Conservation (phyloP, 2,113 vertebrate species). For the Clarias magur region DNA sequence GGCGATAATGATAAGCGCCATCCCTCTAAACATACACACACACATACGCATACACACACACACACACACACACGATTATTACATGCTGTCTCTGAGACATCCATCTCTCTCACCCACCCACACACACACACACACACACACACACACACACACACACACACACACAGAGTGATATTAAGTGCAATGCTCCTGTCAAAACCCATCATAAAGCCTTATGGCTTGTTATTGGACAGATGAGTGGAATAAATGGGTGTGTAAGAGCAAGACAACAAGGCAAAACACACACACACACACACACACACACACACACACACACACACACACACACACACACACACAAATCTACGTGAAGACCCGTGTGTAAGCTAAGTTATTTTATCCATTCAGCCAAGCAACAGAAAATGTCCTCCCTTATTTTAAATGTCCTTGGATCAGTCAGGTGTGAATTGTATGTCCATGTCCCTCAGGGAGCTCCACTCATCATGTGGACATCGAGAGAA, state of each 20-base stretch:
- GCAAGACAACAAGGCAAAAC: constrained; percentile 25
- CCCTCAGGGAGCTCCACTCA: neutral
- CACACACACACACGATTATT: neutral
- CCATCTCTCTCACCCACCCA: neutral
- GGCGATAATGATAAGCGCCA: neutral
- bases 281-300: neutral
- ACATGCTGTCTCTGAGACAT: neutral
- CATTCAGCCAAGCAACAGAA: neutral
- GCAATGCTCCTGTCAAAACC: constrained; percentile 26
- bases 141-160: constrained; percentile 20
- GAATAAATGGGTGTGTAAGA: constrained; percentile 70
- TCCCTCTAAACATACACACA: neutral
- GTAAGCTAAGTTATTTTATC: constrained; percentile 14
- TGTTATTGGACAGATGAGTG: constrained; percentile 63
- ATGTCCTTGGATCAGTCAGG: neutral
- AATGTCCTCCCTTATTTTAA: neutral
- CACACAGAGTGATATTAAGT: constrained; percentile 44
- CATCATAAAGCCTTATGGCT: constrained; percentile 61
- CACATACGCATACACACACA: neutral
- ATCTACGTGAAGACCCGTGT: neutral
- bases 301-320: neutral
- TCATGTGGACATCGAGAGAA: neutral
- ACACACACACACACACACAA: constrained; percentile 2
- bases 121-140: neutral
- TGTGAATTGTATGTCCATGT: neutral